phyloP scores from a whole-genome alignment of 2,888 invertebrate species.

The Oasisia sp. region DNA sequence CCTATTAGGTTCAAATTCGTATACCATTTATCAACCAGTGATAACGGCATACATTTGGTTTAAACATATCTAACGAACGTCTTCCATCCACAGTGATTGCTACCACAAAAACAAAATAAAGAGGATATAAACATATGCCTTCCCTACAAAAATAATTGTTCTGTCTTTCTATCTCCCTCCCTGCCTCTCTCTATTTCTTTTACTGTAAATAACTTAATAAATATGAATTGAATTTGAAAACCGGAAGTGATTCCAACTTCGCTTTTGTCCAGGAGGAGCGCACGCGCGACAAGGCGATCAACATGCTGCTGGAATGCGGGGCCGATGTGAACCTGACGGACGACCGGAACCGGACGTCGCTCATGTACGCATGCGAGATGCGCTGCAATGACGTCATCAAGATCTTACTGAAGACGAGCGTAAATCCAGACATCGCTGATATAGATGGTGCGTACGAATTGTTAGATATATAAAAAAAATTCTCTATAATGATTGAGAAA shows the following conservation, averaged over 20 bases:
- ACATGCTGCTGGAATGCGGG: slow-evolving; percentile 53
- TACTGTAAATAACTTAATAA: too few species aligned
- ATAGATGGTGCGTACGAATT: slow-evolving; percentile 46
- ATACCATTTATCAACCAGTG: too few species aligned
- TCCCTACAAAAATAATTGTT: too few species aligned
- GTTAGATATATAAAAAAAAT: background rate
- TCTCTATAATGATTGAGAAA: background rate
- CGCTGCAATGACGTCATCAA: slow-evolving; percentile 59
- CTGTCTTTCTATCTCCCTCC: too few species aligned
- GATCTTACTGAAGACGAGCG: slow-evolving; percentile 57
- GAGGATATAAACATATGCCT: too few species aligned
- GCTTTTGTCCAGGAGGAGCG: slow-evolving; percentile 53
- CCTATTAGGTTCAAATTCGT: too few species aligned
- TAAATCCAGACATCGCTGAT: slow-evolving; percentile 60
- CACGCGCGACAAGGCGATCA: slow-evolving; percentile 51
- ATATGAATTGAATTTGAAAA: background rate
- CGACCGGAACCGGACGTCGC: slow-evolving; percentile 54
- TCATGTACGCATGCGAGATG: slow-evolving; percentile 63
- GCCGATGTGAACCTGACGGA: slow-evolving; percentile 60
- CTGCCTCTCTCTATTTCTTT: too few species aligned
- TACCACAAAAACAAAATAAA: too few species aligned
- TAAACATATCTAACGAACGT: too few species aligned
- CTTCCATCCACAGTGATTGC: too few species aligned
- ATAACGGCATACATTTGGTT: too few species aligned
- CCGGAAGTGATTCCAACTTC: background rate